A percentile compares a stretch with the other conserved stretches of the same genome.
Evolutionary conservation across 2,888 invertebrate genomes (phyloP).

Genomic region (Synanthedon andrenaeformis): DNA sequence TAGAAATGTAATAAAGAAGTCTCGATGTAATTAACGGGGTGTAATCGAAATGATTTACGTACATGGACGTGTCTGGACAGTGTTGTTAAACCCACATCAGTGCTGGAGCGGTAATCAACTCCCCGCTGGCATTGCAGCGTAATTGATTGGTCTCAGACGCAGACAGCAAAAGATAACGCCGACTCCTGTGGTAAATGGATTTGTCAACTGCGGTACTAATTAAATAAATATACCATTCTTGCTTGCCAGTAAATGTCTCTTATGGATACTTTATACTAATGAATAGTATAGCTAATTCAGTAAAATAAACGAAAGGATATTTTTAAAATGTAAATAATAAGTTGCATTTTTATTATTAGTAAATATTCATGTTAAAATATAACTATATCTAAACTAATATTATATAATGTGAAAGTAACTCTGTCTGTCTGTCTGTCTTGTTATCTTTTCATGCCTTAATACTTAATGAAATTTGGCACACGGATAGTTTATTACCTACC

Average conservation of each 20-base stretch:
- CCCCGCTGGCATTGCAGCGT: slow-evolving; percentile 36
- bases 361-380: too few species aligned
- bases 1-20: too few species aligned
- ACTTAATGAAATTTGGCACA: too few species aligned
- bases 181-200: slow-evolving; percentile 51
- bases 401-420: too few species aligned
- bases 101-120: slow-evolving; percentile 45
- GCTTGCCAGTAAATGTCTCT: slow-evolving; percentile 21
- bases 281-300: background rate
- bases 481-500: too few species aligned
- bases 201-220: slow-evolving; percentile 63
- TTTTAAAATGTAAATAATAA: too few species aligned
- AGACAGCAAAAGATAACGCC: slow-evolving; percentile 63
- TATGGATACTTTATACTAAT: background rate
- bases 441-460: too few species aligned
- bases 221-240: slow-evolving; percentile 56
- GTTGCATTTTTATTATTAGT: too few species aligned
- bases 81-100: slow-evolving; percentile 31
- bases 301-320: too few species aligned
- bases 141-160: slow-evolving; percentile 62
- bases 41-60: slow-evolving; percentile 4
- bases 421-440: too few species aligned
- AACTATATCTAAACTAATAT: too few species aligned
- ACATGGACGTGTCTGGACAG: slow-evolving; percentile 20
- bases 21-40: background rate